These are phyloP conservation scores for Acanthornis magna DNA, from an alignment of 2,797 vertebrate genomes.

Conservation along the genomic window DNA sequence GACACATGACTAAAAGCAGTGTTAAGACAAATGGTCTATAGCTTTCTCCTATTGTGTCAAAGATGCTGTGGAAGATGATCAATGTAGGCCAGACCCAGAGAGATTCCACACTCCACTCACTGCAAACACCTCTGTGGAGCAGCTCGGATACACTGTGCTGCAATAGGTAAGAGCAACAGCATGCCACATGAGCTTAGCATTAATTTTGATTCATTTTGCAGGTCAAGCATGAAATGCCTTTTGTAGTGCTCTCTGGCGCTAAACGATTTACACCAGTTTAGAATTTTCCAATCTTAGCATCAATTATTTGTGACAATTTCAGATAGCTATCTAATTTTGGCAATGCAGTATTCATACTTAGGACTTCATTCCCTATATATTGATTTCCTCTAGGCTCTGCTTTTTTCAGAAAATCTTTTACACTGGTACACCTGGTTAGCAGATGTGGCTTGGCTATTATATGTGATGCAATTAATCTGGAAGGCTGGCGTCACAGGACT, in stretches of 20 bases:
- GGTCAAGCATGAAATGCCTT: slow-evolving; percentile 56
- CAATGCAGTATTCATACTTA: not conserved
- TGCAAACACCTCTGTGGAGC: not conserved
- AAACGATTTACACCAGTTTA: slow-evolving; percentile 38
- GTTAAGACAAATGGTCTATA: not conserved
- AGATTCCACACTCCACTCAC: not conserved
- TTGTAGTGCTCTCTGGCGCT: slow-evolving; percentile 12
- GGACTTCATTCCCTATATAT: slow-evolving; percentile 12
- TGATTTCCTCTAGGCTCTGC: not conserved
- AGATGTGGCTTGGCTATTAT: slow-evolving; percentile 41
- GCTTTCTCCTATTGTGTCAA: not conserved
- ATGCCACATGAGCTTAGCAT: not conserved
- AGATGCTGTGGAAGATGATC: slow-evolving; percentile 1
- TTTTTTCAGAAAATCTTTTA: not conserved
- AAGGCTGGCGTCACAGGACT: slow-evolving; percentile 38
- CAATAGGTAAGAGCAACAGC: slow-evolving; percentile 24
- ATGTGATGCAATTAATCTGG: slow-evolving; percentile 59
- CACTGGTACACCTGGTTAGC: slow-evolving; percentile 43
- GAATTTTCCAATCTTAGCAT: slow-evolving; percentile 34
- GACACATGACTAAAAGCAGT: not conserved
- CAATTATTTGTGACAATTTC: slow-evolving; percentile 42
- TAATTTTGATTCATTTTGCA: slow-evolving; percentile 64
- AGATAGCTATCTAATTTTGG: slow-evolving; percentile 17
- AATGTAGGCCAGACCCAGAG: not conserved
- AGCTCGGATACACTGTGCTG: not conserved